phyloP scores from a whole-genome alignment of 2,888 invertebrate genomes.

The Pycnomerus fuliginosus region DNA sequence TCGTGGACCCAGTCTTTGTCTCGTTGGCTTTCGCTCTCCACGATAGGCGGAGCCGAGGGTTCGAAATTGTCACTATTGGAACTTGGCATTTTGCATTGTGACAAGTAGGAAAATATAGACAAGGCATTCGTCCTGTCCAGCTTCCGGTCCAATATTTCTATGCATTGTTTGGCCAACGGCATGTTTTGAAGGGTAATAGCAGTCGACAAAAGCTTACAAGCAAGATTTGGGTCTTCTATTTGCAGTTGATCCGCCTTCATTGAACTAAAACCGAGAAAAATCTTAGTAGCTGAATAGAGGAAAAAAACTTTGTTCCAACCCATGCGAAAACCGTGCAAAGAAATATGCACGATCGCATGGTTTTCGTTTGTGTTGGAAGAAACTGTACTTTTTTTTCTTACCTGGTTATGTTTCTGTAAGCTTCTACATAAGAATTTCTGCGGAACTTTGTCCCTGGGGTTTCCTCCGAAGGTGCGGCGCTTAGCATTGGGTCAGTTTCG shows the following conservation, averaged over 20 bases:
- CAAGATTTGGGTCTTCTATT: conserved; percentile 54
- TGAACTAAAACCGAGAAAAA: conserved; percentile 37
- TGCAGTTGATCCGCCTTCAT: conserved; percentile 46
- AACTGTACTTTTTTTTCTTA: no score
- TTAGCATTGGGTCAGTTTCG: conserved; percentile 40
- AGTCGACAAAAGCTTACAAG: conserved; percentile 69
- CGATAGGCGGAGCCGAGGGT: conserved; percentile 49
- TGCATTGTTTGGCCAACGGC: conserved; percentile 67
- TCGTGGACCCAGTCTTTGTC: conserved; percentile 46
- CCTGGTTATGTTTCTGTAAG: conserved; percentile 44
- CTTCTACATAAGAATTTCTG: conserved; percentile 32
- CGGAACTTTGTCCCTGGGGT: conserved; percentile 27
- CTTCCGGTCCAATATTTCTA: conserved; percentile 64
- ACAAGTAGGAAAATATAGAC: conserved; percentile 61
- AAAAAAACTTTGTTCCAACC: no score
- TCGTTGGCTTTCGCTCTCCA: conserved; percentile 42
- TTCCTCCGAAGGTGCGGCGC: conserved; percentile 27
- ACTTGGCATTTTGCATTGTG: conserved; percentile 41
- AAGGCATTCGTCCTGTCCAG: conserved; percentile 66
- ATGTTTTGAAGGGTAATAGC: conserved; percentile 74
- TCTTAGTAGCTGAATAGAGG: conserved; percentile 1
- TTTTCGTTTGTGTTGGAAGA: no score
- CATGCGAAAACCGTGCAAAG: no score
- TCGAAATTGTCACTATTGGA: conserved; percentile 40
- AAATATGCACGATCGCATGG: no score